A percentile compares a stretch with the other conserved stretches of the same genome.
Conservation (phyloP, 2,113 vertebrate species). For the Epinephelus lanceolatus region DNA sequence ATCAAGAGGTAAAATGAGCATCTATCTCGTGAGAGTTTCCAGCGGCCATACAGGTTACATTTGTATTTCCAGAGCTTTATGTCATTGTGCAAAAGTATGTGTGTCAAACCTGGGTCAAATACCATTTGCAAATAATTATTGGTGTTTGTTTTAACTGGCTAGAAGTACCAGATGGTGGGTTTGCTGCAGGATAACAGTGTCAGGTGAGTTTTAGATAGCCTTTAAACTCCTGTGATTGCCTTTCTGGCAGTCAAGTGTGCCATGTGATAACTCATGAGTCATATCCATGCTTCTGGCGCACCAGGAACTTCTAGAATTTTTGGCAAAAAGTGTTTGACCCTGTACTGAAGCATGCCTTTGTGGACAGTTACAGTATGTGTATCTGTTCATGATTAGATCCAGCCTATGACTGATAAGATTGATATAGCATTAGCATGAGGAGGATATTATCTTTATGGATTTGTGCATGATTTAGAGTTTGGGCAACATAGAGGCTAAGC, state of each 20-base stretch:
- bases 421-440: slow-evolving; percentile 58
- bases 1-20: slow-evolving; percentile 48
- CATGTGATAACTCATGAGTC: neutral
- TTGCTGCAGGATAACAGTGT: slow-evolving; percentile 42
- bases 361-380: slow-evolving; percentile 15
- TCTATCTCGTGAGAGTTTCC: slow-evolving; percentile 52
- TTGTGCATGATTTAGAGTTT: slow-evolving; percentile 56
- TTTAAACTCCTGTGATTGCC: slow-evolving; percentile 21
- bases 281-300: neutral
- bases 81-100: slow-evolving; percentile 48
- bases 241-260: slow-evolving; percentile 11
- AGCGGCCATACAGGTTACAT: slow-evolving; percentile 19
- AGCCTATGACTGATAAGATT: slow-evolving; percentile 46
- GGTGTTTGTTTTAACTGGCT: slow-evolving; percentile 69
- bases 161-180: slow-evolving; percentile 59
- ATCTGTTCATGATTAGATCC: slow-evolving; percentile 52
- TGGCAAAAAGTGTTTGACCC: slow-evolving; percentile 15
- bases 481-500: slow-evolving; percentile 45
- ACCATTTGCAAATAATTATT: slow-evolving; percentile 72
- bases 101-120: slow-evolving; percentile 62
- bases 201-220: slow-evolving; percentile 45
- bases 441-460: slow-evolving; percentile 65
- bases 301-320: slow-evolving; percentile 1
- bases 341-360: slow-evolving; percentile 21
- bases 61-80: slow-evolving; percentile 47